Conservation (phyloP, 1,140 invertebrate genomes). For the Trichoplusia ni region DNA sequence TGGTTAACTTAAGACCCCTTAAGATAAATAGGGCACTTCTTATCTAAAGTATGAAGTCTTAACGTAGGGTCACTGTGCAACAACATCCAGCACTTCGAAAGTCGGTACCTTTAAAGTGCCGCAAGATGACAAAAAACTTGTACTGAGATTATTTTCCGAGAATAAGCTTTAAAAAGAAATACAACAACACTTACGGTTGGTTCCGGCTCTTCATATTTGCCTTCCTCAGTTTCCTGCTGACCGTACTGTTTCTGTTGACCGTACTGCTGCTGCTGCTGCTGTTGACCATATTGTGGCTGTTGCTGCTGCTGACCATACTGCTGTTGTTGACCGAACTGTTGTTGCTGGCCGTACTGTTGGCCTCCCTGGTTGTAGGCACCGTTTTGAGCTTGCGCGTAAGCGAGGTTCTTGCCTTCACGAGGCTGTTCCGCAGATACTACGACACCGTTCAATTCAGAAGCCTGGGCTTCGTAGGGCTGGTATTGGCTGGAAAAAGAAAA, state of each 20-base stretch:
- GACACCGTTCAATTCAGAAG: constrained; percentile 47
- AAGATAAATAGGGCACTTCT: no score
- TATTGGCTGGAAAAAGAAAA: constrained; percentile 12
- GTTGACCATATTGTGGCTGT: constrained; percentile 12
- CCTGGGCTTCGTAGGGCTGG: constrained; percentile 45
- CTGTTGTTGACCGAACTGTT: constrained; percentile 29
- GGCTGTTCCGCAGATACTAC: constrained; percentile 31
- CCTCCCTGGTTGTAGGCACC: no score
- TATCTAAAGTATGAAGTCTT: no score
- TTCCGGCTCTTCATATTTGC: constrained; percentile 43
- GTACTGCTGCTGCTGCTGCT: constrained; percentile 29
- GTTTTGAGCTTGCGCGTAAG: constrained; percentile 22
- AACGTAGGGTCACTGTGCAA: no score
- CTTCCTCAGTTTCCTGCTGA: constrained; percentile 30
- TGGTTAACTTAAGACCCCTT: no score
- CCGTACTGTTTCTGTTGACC: constrained; percentile 6
- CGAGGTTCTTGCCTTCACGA: constrained; percentile 51
- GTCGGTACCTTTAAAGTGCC: no score
- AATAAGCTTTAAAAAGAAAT: no score
- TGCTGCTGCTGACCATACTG: constrained; percentile 21
- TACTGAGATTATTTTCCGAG: no score
- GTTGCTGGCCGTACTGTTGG: constrained; percentile 12
- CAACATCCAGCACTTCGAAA: no score
- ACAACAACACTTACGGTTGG: constrained; percentile 46
- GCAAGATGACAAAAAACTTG: no score